phyloP scores from a whole-genome alignment of 2,888 invertebrate genomes.

The Aphrophora alni region DNA sequence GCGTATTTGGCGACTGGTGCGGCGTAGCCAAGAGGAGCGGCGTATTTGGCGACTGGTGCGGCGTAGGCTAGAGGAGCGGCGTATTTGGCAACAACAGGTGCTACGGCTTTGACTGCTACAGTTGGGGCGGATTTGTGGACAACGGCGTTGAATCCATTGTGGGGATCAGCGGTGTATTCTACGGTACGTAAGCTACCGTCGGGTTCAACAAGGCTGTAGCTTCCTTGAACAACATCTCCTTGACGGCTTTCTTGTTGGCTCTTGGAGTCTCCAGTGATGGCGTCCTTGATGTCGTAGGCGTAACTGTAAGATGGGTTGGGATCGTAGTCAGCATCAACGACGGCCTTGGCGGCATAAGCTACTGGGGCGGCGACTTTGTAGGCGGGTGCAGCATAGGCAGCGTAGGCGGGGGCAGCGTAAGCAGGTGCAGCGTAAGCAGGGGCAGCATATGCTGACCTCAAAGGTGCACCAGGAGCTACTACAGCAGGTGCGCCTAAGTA shows the following conservation, averaged over 20 bases:
- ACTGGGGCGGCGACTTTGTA: slow-evolving; percentile 45
- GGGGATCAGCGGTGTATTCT: slow-evolving; percentile 52
- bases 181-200: slow-evolving; percentile 50
- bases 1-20: slow-evolving; percentile 35
- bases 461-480: slow-evolving; percentile 46
- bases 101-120: slow-evolving; percentile 41
- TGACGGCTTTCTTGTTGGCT: slow-evolving; percentile 50
- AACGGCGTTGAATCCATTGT: slow-evolving; percentile 53
- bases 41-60: slow-evolving; percentile 7
- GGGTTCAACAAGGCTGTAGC: slow-evolving; percentile 50
- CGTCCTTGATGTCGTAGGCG: slow-evolving; percentile 50
- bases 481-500: slow-evolving; percentile 50
- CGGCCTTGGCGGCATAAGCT: slow-evolving; percentile 60
- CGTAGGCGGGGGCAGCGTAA: slow-evolving; percentile 55
- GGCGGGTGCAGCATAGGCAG: slow-evolving; percentile 56
- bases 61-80: slow-evolving; percentile 30
- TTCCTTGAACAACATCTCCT: slow-evolving; percentile 51
- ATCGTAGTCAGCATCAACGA: slow-evolving; percentile 49
- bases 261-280: slow-evolving; percentile 51
- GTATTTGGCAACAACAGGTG: slow-evolving; percentile 28
- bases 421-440: slow-evolving; percentile 56
- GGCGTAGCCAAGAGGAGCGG: slow-evolving; percentile 28
- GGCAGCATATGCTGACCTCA: slow-evolving; percentile 41
- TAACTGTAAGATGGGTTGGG: slow-evolving; percentile 51
- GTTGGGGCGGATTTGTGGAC: slow-evolving; percentile 50